phyloP scores from a whole-genome alignment of 2,797 vertebrate species.

The Argya squamiceps region DNA sequence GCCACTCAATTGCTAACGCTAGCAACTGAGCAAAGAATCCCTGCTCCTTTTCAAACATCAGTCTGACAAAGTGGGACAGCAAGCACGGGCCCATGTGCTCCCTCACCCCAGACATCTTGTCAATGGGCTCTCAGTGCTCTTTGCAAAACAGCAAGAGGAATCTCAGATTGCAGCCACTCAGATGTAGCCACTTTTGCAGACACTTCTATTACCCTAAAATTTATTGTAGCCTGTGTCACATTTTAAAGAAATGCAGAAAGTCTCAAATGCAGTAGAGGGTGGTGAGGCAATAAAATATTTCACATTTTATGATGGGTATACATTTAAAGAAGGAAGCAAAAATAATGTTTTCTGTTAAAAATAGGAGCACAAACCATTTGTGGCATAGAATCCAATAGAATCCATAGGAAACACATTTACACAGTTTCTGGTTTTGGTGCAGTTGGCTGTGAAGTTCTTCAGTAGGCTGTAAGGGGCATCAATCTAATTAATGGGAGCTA shows the following conservation, averaged over 20 bases:
- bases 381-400: conserved; percentile 51
- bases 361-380: conserved; percentile 58
- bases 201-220: conserved; percentile 29
- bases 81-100: not conserved
- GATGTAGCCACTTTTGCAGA: conserved; percentile 26
- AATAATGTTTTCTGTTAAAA: conserved; percentile 69
- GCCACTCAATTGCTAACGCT: not conserved
- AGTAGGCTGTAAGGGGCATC: conserved; percentile 14
- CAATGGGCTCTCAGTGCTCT: not conserved
- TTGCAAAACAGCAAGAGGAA: conserved; percentile 26
- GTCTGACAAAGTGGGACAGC: conserved; percentile 6
- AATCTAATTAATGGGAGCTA: conserved; percentile 21
- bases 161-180: conserved; percentile 36
- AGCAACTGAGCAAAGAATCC: not conserved
- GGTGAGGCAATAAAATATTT: conserved; percentile 24
- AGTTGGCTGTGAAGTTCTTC: conserved; percentile 31
- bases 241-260: conserved; percentile 16
- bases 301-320: conserved; percentile 36
- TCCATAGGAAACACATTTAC: conserved; percentile 74
- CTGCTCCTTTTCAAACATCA: conserved; percentile 44
- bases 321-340: conserved; percentile 36
- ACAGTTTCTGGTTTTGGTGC: conserved; percentile 42
- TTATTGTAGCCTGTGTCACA: conserved; percentile 17
- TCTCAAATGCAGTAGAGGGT: not conserved
- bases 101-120: not conserved